Percentiles rank a stretch among this genome's conserved stretches.
phyloP scores from a whole-genome alignment of 2,797 vertebrate genomes.

The Onychomys arenicola region DNA sequence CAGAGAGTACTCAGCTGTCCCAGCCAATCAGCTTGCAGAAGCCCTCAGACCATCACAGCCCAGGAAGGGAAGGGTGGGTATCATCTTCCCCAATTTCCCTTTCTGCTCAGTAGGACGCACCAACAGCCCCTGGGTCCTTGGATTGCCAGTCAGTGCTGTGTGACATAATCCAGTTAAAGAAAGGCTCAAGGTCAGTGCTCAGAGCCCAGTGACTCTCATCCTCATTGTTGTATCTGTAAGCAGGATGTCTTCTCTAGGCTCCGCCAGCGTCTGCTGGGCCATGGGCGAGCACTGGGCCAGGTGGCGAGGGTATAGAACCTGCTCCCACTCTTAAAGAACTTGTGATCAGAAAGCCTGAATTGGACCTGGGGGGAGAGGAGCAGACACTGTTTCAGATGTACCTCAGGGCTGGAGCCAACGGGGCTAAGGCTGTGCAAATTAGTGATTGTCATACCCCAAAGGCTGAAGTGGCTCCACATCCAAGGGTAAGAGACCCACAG shows the following conservation, averaged over 20 bases:
- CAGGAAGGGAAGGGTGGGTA: background rate
- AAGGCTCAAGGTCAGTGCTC: background rate
- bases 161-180: background rate
- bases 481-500: background rate
- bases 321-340: background rate
- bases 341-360: background rate
- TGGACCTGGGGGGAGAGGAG: too few relatives aligned
- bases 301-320: background rate
- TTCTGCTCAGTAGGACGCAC: background rate
- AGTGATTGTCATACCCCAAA: background rate
- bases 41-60: background rate
- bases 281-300: background rate
- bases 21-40: fast-evolving
- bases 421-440: background rate
- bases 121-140: background rate
- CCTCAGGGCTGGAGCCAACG: fast-evolving
- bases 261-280: background rate
- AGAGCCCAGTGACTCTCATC: background rate
- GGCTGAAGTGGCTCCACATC: background rate
- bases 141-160: background rate
- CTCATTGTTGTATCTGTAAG: background rate
- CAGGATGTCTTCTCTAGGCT: background rate
- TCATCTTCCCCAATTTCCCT: background rate
- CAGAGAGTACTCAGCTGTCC: background rate
- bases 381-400: background rate